Conservation (phyloP, 92 coral and sea anemone species). For the Diadumene lineata region DNA sequence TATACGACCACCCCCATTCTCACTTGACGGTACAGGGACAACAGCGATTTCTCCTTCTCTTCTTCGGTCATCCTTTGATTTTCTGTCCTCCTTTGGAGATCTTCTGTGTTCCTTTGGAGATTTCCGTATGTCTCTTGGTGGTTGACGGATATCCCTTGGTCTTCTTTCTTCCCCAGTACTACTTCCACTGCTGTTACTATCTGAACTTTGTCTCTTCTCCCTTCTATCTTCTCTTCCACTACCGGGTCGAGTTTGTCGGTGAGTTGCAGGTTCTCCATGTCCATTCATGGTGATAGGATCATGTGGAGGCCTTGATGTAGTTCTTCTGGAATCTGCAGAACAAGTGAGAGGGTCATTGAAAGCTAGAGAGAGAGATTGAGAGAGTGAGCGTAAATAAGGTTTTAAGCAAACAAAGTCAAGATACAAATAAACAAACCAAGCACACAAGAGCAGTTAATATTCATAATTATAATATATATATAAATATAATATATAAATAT, state of each 20-base stretch:
- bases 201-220: conserved; percentile 30
- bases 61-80: not conserved
- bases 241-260: conserved; percentile 10
- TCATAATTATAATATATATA: too few relatives aligned
- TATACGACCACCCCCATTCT: conserved; percentile 68
- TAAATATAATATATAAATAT: too few relatives aligned
- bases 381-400: not conserved
- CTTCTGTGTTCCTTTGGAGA: not conserved
- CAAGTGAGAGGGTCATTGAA: not conserved
- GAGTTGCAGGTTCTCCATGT: conserved; percentile 20
- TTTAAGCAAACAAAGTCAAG: not conserved
- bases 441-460: too few relatives aligned
- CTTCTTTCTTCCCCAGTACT: conserved; percentile 35
- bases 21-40: conserved; percentile 53
- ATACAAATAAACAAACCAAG: too few relatives aligned
- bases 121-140: not conserved
- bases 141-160: conserved; percentile 7
- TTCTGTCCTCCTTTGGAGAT: not conserved
- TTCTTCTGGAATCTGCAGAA: conserved; percentile 15
- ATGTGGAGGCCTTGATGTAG: not conserved
- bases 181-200: conserved; percentile 32
- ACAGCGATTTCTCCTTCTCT: conserved; percentile 49
- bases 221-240: conserved; percentile 23
- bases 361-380: not conserved
- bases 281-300: conserved; percentile 23